Evolutionary conservation across 2,113 vertebrate genomes (phyloP).

Genomic region (Fregetta grallaria): DNA sequence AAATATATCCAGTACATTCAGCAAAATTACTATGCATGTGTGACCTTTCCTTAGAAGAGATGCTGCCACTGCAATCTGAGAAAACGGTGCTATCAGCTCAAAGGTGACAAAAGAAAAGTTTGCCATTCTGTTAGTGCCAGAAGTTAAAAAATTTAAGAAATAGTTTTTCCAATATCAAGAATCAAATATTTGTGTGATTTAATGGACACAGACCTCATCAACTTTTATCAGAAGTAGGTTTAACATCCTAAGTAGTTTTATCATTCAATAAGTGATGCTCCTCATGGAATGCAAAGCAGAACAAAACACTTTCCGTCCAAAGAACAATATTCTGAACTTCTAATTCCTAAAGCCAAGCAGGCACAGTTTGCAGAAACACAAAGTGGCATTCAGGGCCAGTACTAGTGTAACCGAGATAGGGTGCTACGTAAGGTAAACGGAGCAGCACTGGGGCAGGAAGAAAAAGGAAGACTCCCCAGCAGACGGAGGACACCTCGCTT

Average conservation of each 20-base stretch:
- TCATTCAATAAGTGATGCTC: background rate
- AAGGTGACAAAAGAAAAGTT: background rate
- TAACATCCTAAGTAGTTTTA: background rate
- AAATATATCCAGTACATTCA: background rate
- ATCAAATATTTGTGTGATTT: background rate
- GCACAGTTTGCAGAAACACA: fast-evolving
- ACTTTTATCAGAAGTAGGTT: background rate
- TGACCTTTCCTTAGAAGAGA: background rate
- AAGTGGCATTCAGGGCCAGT: fast-evolving
- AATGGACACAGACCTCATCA: fast-evolving
- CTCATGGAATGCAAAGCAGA: background rate
- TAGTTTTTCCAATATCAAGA: background rate
- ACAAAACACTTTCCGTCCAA: background rate
- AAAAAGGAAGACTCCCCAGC: fast-evolving
- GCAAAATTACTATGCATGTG: fast-evolving
- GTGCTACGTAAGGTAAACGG: fast-evolving
- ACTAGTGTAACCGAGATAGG: fast-evolving
- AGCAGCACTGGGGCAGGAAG: fast-evolving
- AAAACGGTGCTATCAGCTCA: background rate
- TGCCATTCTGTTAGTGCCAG: too few species aligned
- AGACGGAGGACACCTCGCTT: fast-evolving
- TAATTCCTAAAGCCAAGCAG: background rate
- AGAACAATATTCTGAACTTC: background rate
- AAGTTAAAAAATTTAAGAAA: background rate
- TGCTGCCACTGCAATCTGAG: background rate